A percentile compares a stretch with the other conserved stretches of the same genome.
These are phyloP conservation scores for Spodoptera exigua DNA, from an alignment of 2,888 invertebrate species.

Conservation along the genomic window DNA sequence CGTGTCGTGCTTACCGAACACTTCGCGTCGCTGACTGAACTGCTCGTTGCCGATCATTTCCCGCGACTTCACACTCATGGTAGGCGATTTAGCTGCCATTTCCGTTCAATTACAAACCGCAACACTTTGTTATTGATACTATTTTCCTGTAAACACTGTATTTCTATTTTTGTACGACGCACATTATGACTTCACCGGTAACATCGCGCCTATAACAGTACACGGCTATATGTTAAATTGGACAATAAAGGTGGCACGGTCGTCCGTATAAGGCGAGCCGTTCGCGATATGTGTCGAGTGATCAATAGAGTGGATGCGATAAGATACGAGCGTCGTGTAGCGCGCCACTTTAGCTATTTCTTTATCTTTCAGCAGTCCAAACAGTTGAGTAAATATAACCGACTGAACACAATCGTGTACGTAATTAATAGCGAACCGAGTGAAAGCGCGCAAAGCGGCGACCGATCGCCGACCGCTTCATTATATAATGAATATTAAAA, in stretches of 20 bases:
- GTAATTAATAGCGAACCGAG: slow-evolving; percentile 84
- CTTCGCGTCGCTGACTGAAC: slow-evolving; percentile 87
- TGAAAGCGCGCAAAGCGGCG: slow-evolving; percentile 82
- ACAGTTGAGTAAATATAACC: slow-evolving; percentile 87
- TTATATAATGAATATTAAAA: slow-evolving; percentile 88
- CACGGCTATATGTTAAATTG: slow-evolving; percentile 84
- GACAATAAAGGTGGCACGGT: slow-evolving; percentile 85
- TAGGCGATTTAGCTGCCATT: slow-evolving; percentile 87
- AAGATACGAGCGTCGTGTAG: slow-evolving; percentile 83
- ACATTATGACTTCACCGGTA: slow-evolving; percentile 88
- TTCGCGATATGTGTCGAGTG: slow-evolving; percentile 86
- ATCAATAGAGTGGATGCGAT: slow-evolving; percentile 86
- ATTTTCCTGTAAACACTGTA: slow-evolving; percentile 87
- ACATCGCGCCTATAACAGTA: slow-evolving; percentile 82
- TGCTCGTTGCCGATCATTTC: slow-evolving; percentile 86
- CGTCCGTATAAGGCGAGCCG: slow-evolving; percentile 85
- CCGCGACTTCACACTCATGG: slow-evolving; percentile 84
- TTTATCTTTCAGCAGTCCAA: slow-evolving; percentile 86
- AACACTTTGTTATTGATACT: slow-evolving; percentile 87
- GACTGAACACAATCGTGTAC: slow-evolving; percentile 82
- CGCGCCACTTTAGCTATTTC: slow-evolving; percentile 81
- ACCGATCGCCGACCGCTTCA: slow-evolving; percentile 77
- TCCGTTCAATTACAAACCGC: slow-evolving; percentile 88
- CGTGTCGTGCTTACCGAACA: slow-evolving; percentile 87
- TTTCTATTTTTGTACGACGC: slow-evolving; percentile 86